Evolutionary conservation across 2,888 invertebrate genomes (phyloP), one percentile per base, ranked within the genome.

Genomic region (Mythimna vitellina): DNA sequence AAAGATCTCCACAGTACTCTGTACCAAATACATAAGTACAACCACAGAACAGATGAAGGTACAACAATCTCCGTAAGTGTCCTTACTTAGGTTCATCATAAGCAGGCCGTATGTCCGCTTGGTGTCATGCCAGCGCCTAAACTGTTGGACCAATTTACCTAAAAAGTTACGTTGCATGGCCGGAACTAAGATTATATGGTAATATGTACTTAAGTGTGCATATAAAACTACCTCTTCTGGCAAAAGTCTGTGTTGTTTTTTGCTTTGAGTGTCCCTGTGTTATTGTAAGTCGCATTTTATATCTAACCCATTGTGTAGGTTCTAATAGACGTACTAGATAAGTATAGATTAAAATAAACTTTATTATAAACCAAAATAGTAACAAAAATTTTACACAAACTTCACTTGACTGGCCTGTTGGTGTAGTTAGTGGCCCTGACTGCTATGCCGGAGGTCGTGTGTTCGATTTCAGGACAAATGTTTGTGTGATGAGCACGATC

Each of bases 81-180:
- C 58, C 76, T 10, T 32, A 65, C 80, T 74, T 80, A 75, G 61
- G 64, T 69, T 70, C 56, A 58, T 73, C 76, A 51, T 72, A 72
- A 73, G 53, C 66, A 76, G 68, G 22, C 53, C 46, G 70, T 78
- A 32, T 53, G 65, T 65, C 49, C 29, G 35, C 64, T 81, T 86
- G 86, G 79, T 81, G 35, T 12, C 60, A 17, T 83, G 84, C 86
- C 84, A 85, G 68, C 62, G 32, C 67, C 68, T 66, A 65, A 73
- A 65, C 68, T 71, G 69, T 35, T 63, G 62, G 72, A 53, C 73
- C 73, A 84, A 85, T 83, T 83, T 85, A 74, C 70, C 84, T 83
- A 85, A 84, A 78, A 84, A 83, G 76, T 64, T 73, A 38, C 25
- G 14, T 38, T 10, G 57, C 67, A 61, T 63, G 58, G 22, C 53